Evolutionary conservation across 2,888 invertebrate genomes (phyloP).

Genomic region (Brachylomia viminalis): DNA sequence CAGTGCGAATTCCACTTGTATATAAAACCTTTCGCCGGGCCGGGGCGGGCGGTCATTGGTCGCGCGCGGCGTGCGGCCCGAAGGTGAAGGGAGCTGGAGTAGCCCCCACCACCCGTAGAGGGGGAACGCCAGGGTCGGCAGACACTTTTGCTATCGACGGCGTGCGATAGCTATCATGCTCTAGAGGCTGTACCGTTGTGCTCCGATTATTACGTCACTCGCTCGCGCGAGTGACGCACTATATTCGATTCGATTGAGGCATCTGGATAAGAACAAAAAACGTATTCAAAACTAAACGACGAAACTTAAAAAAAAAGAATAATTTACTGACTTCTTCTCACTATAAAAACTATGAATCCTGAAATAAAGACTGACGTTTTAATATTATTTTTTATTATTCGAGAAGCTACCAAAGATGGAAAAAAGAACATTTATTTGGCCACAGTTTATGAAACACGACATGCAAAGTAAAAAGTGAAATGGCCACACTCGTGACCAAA

Average conservation of each 20-base stretch:
- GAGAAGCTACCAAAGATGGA: no score
- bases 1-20: conserved; percentile 91
- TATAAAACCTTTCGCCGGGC: conserved; percentile 92
- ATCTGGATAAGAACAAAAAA: conserved; percentile 6
- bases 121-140: conserved; percentile 88
- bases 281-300: neutral
- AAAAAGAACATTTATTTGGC: neutral
- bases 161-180: conserved; percentile 81
- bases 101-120: conserved; percentile 76
- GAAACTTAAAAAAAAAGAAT: neutral
- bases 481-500: neutral
- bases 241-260: conserved; percentile 21
- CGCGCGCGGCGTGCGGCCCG: conserved; percentile 82
- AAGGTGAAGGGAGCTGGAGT: conserved; percentile 88
- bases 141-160: conserved; percentile 89
- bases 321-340: no score
- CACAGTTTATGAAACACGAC: neutral
- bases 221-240: conserved; percentile 53
- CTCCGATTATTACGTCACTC: conserved; percentile 78
- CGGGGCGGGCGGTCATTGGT: conserved; percentile 88
- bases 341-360: neutral
- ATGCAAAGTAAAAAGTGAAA: neutral
- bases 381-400: neutral
- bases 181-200: conserved; percentile 78
- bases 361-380: neutral